phyloP scores from a whole-genome alignment of 2,888 invertebrate species.

The Ormia ochracea region DNA sequence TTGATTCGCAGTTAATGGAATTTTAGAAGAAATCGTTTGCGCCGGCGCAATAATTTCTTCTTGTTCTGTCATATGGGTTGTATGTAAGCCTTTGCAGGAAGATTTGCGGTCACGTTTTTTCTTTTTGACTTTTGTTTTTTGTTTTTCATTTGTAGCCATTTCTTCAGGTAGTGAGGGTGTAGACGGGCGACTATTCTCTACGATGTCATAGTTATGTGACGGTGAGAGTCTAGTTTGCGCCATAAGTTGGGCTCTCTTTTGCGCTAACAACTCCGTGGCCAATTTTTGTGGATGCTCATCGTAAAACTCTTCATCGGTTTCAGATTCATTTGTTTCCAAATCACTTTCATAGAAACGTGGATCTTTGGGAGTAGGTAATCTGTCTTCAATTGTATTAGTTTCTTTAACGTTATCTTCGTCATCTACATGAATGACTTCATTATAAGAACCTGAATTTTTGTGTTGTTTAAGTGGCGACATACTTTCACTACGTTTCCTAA shows the following conservation, averaged over 20 bases:
- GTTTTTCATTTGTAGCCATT: constrained; percentile 72
- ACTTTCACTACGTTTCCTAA: constrained; percentile 69
- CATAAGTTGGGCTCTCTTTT: constrained; percentile 85
- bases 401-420: constrained; percentile 60
- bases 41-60: constrained; percentile 71
- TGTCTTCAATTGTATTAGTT: constrained; percentile 76
- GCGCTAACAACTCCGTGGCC: constrained; percentile 84
- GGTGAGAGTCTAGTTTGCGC: constrained; percentile 81
- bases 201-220: constrained; percentile 80
- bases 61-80: constrained; percentile 72
- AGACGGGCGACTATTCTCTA: constrained; percentile 81
- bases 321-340: constrained; percentile 89
- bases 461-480: constrained; percentile 63
- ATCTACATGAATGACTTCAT: constrained; percentile 48
- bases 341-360: constrained; percentile 87
- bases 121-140: constrained; percentile 81
- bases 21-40: not conserved
- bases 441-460: constrained; percentile 64
- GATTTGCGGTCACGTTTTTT: constrained; percentile 82
- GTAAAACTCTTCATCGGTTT: constrained; percentile 92
- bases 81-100: constrained; percentile 67
- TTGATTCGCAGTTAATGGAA: not conserved
- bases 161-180: constrained; percentile 80
- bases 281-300: constrained; percentile 88
- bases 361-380: constrained; percentile 74